A percentile compares a stretch with the other conserved stretches of the same genome.
phyloP scores from a whole-genome alignment of 2,888 invertebrate species.

The Caenorhabditis japonica region DNA sequence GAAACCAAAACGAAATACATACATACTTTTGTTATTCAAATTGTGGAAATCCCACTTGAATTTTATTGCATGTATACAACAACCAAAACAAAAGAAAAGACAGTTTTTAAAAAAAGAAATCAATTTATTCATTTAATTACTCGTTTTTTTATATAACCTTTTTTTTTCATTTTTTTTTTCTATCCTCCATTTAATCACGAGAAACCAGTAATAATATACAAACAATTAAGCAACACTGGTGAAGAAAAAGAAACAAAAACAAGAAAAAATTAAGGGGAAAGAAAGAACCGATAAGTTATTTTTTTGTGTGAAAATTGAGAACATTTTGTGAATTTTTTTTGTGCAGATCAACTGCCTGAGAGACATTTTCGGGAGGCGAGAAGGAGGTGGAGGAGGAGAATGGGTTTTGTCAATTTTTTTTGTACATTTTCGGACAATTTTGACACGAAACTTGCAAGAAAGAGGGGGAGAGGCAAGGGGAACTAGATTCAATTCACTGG shows the following conservation, averaged over 20 bases:
- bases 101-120: constrained; percentile 25
- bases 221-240: constrained; percentile 47
- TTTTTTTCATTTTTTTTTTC: constrained; percentile 32
- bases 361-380: constrained; percentile 23
- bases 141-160: constrained; percentile 48
- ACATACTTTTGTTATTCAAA: constrained; percentile 8
- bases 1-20: neutral
- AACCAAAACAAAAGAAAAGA: constrained; percentile 7
- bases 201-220: constrained; percentile 48
- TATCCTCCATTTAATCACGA: constrained; percentile 32
- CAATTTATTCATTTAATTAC: constrained; percentile 42
- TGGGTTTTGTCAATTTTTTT: constrained; percentile 52
- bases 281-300: constrained; percentile 44
- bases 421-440: constrained; percentile 59
- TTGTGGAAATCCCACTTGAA: neutral
- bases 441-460: constrained; percentile 28
- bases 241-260: constrained; percentile 24
- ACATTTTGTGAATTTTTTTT: constrained; percentile 52
- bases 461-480: neutral
- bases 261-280: constrained; percentile 16
- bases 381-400: no score
- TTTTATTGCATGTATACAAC: no score
- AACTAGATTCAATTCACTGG: constrained; percentile 18
- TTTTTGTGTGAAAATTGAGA: constrained; percentile 41
- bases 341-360: constrained; percentile 59